Conservation (phyloP, 2,113 vertebrate genomes). For the Hipposideros armiger region DNA sequence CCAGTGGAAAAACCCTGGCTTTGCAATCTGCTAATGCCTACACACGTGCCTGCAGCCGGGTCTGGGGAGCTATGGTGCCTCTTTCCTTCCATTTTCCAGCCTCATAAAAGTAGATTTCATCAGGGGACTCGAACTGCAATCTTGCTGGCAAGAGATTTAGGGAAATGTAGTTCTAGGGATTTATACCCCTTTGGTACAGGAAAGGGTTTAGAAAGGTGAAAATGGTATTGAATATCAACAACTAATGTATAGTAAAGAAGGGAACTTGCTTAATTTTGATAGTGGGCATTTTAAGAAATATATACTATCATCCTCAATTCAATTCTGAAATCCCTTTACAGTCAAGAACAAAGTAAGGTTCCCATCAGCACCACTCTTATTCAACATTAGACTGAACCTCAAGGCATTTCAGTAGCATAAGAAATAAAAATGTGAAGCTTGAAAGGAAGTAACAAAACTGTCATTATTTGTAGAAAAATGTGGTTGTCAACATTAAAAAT, state of each 20-base stretch:
- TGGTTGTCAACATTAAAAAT: background rate
- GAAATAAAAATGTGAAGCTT: background rate
- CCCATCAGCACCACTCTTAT: background rate
- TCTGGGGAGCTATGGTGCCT: background rate
- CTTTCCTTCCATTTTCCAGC: background rate
- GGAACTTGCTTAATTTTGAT: background rate
- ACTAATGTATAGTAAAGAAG: background rate
- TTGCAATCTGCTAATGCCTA: background rate
- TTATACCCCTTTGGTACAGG: background rate
- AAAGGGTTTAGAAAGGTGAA: slow-evolving; percentile 4
- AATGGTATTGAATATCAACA: background rate
- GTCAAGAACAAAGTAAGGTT: slow-evolving; percentile 17
- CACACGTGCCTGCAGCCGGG: background rate
- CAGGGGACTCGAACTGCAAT: background rate
- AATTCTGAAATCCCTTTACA: background rate
- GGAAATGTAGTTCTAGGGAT: background rate
- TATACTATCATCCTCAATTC: background rate
- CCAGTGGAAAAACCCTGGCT: too few relatives aligned
- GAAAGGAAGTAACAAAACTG: slow-evolving; percentile 10
- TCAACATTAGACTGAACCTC: background rate
- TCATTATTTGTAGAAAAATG: background rate
- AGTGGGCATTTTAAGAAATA: slow-evolving; percentile 35
- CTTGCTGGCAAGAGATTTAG: background rate
- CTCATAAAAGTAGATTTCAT: background rate
- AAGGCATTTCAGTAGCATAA: slow-evolving; percentile 12